phyloP scores from a whole-genome alignment of 2,797 vertebrate species.

The Salmo trutta region DNA sequence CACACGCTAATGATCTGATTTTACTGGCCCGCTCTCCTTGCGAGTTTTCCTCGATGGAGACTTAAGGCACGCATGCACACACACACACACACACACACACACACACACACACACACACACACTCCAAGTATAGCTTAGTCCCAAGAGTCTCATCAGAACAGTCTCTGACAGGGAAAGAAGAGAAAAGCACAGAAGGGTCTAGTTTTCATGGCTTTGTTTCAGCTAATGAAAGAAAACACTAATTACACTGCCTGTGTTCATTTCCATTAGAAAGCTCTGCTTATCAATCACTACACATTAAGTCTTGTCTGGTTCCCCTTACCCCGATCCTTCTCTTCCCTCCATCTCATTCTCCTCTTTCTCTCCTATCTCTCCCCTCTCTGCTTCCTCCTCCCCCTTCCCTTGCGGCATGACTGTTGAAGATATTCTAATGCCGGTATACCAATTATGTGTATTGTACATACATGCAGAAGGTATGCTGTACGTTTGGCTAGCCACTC shows the following conservation, averaged over 20 bases:
- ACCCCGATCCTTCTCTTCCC: background rate
- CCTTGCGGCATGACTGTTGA: background rate
- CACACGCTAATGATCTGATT: conserved; percentile 63
- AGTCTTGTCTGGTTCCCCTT: conserved; percentile 54
- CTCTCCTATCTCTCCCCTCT: conserved; percentile 7
- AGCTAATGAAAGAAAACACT: conserved; percentile 64
- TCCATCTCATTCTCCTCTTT: conserved; percentile 19
- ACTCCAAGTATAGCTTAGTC: too few relatives aligned
- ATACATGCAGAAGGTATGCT: too few relatives aligned
- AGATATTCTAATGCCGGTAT: background rate
- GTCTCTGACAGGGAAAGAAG: conserved; percentile 1
- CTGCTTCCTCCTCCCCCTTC: conserved; percentile 10
- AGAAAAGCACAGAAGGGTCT: conserved; percentile 17
- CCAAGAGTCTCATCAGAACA: background rate
- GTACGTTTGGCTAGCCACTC: too few relatives aligned
- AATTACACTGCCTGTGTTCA: conserved; percentile 63
- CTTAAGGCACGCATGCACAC: conserved; percentile 55
- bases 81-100: conserved; percentile 48
- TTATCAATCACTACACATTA: conserved; percentile 68
- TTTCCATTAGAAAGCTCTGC: conserved; percentile 67
- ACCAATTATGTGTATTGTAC: too few relatives aligned
- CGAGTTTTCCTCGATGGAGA: conserved; percentile 11
- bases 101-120: conserved; percentile 3
- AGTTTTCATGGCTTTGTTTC: conserved; percentile 61
- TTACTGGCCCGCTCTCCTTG: conserved; percentile 27